These are phyloP conservation scores for Synergus umbraculus DNA, from an alignment of 2,888 invertebrate species.

Conservation along the genomic window DNA sequence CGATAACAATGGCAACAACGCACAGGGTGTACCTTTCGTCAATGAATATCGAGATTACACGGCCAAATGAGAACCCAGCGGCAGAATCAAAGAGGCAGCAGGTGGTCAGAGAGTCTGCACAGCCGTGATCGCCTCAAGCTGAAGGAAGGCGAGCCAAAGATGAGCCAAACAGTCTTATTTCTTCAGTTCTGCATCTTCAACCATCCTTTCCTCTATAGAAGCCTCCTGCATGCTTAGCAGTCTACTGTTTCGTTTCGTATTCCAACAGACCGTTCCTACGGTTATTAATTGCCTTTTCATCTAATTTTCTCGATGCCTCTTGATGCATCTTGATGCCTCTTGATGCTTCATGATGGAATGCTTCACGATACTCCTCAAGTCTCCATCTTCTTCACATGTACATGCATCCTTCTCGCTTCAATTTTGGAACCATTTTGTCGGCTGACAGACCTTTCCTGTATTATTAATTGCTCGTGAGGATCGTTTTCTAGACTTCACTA, in stretches of 20 bases:
- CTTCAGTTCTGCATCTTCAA: slow-evolving; percentile 47
- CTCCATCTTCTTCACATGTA: slow-evolving; percentile 48
- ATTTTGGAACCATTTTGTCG: slow-evolving; percentile 57
- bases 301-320: slow-evolving; percentile 57
- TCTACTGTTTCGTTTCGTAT: slow-evolving; percentile 58
- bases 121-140: slow-evolving; percentile 53
- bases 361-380: not conserved
- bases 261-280: slow-evolving; percentile 56
- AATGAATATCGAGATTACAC: slow-evolving; percentile 72
- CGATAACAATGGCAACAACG: slow-evolving; percentile 35
- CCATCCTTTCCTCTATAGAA: slow-evolving; percentile 51
- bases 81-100: slow-evolving; percentile 77
- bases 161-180: slow-evolving; percentile 59
- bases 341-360: no score
- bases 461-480: slow-evolving; percentile 55
- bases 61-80: slow-evolving; percentile 76
- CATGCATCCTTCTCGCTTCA: slow-evolving; percentile 1
- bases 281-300: slow-evolving; percentile 68
- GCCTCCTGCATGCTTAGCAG: slow-evolving; percentile 52
- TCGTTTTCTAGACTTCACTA: slow-evolving; percentile 22
- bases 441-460: slow-evolving; percentile 45
- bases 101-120: slow-evolving; percentile 67
- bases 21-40: slow-evolving; percentile 44
- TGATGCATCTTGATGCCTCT: slow-evolving; percentile 4
- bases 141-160: no score